These are phyloP conservation scores for Nezara viridula DNA, from an alignment of 2,888 invertebrate species.

Conservation along the genomic window DNA sequence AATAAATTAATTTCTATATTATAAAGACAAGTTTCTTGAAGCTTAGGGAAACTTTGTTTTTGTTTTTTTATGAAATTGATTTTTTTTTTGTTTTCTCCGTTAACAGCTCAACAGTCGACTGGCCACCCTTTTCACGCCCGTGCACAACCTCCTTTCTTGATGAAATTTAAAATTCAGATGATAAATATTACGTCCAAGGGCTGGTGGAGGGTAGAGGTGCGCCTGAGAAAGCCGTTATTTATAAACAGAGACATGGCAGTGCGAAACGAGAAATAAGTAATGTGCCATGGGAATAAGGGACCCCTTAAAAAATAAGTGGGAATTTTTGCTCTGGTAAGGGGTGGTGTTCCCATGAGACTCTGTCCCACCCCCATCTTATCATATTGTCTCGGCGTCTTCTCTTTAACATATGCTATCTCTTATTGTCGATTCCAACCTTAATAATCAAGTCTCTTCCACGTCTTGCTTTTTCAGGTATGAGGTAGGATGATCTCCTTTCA, in stretches of 20 bases:
- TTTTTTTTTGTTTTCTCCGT: neutral
- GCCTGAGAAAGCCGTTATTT: slow-evolving; percentile 57
- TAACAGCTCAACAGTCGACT: neutral
- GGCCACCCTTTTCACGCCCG: neutral
- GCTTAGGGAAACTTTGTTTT: no score
- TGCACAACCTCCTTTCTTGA: slow-evolving; percentile 19
- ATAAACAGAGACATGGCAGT: slow-evolving; percentile 52
- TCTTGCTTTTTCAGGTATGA: neutral
- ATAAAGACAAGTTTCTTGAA: no score
- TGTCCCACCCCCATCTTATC: slow-evolving; percentile 36
- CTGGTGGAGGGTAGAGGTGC: neutral
- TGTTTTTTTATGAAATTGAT: no score
- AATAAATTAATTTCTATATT: no score
- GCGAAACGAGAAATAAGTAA: slow-evolving; percentile 59
- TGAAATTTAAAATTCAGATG: slow-evolving; percentile 57
- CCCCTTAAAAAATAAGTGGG: slow-evolving; percentile 60
- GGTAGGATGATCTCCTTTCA: neutral
- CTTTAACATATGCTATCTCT: slow-evolving; percentile 55
- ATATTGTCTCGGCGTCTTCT: slow-evolving; percentile 13
- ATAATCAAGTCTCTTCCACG: slow-evolving; percentile 29
- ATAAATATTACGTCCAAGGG: slow-evolving; percentile 50
- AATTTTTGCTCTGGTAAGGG: slow-evolving; percentile 54
- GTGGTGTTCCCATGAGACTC: slow-evolving; percentile 5
- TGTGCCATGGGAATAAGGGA: slow-evolving; percentile 56
- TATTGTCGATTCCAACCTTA: slow-evolving; percentile 40